Evolutionary conservation across 2,888 invertebrate species (phyloP).

Genomic region (Mythimna pallens): DNA sequence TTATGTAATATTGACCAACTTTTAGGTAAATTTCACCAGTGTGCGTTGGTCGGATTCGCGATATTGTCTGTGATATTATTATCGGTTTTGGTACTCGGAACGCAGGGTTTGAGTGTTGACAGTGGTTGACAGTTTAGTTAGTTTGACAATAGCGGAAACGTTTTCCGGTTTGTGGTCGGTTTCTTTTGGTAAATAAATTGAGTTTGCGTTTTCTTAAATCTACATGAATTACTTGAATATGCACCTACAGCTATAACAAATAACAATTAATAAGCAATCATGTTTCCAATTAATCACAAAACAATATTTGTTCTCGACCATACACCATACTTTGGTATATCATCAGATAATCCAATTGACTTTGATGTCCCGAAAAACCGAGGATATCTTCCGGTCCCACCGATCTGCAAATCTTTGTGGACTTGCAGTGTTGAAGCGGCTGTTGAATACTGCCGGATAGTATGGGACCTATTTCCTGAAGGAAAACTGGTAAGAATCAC

Average conservation of each 20-base stretch:
- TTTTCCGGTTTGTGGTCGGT: background rate
- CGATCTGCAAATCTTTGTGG: conserved; percentile 98
- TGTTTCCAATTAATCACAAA: conserved; percentile 96
- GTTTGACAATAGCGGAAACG: conserved; percentile 10
- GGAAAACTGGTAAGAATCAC: conserved; percentile 93
- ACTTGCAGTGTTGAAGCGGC: conserved; percentile 98
- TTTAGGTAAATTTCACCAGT: too few species aligned
- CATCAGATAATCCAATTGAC: conserved; percentile 95
- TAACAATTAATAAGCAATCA: conserved; percentile 59
- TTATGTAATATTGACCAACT: too few species aligned
- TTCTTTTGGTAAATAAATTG: background rate
- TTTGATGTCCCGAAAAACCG: conserved; percentile 94
- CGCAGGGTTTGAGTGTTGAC: too few species aligned
- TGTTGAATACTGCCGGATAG: conserved; percentile 98
- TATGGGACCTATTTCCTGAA: conserved; percentile 98
- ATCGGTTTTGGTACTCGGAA: too few species aligned
- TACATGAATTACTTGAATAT: background rate
- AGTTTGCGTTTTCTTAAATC: background rate
- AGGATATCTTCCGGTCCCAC: conserved; percentile 94
- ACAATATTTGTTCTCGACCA: conserved; percentile 99
- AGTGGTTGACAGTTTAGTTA: background rate
- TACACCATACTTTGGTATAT: conserved; percentile 97
- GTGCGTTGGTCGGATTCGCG: too few species aligned
- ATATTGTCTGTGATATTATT: too few species aligned
- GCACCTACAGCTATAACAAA: background rate